Evolutionary conservation across 2,113 vertebrate genomes (phyloP), one percentile per base, ranked within the genome.

Genomic region (Tapirus terrestris): DNA sequence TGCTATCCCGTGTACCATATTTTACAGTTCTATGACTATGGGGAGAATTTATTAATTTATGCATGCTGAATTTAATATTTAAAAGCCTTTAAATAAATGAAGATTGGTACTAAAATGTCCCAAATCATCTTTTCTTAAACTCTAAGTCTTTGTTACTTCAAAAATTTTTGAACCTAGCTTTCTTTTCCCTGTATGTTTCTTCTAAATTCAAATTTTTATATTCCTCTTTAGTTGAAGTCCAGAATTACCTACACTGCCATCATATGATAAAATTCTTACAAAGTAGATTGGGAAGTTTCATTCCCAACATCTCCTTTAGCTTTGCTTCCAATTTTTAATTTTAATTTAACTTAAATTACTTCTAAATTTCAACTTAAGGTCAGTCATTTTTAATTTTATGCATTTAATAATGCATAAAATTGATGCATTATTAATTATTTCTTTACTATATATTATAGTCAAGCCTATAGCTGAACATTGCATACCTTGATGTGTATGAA

Each of bases 281-380:
- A 31, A 48, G 5, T 77, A 63, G 27, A 45, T 77, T 63, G 63
- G 43, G 11, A 63, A 63, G 2, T 82, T 96, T 83, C 76, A 75
- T 60, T 83, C 13, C 14, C 51, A 61, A 60, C 11, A 68, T 91
- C 25, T 81, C 67, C 10, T 51, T 60, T 87, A 70, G 31, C 8
- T 73, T 80, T 72, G 81, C 82, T 94, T 83, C n/a, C 43, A 51
- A 75, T 86, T 90, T 88, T 89, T 63, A 89, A 72, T 92, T 70
- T 84, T 79, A 70, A 25, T 56, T 70, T 63, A 53, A 95, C 63
- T 53, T 51, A 72, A 91, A 79, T 79, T 83, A 90, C 53, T 75
- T 90, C 43, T 91, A 60, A 90, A 75, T 85, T 72, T 73, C 36
- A 97, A 31, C 29, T n/a, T n/a, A 61, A 87, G 25, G 5, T 51